phyloP scores from a whole-genome alignment of 2,888 invertebrate genomes.

The Andrena hattorfiana region DNA sequence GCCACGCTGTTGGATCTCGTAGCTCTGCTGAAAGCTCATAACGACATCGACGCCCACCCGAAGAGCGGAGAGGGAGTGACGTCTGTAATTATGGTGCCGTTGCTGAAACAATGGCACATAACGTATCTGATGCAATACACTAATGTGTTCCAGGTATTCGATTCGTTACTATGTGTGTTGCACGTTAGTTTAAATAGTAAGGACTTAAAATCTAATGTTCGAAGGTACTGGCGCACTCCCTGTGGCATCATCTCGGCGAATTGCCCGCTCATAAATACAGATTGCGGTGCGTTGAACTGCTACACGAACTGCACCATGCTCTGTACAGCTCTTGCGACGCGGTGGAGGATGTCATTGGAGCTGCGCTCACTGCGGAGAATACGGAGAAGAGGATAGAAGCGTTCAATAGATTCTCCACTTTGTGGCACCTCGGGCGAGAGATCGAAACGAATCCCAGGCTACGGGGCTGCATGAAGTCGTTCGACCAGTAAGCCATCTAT shows the following conservation, averaged over 20 bases:
- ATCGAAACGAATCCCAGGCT: conserved; percentile 86
- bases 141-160: conserved; percentile 88
- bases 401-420: conserved; percentile 88
- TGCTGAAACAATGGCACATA: conserved; percentile 89
- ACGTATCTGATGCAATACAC: conserved; percentile 89
- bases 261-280: conserved; percentile 87
- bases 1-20: conserved; percentile 91
- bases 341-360: conserved; percentile 91
- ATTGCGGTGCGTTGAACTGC: conserved; percentile 88
- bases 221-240: conserved; percentile 88
- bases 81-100: conserved; percentile 90
- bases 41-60: conserved; percentile 79
- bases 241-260: conserved; percentile 90
- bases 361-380: conserved; percentile 84
- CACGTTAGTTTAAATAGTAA: background rate
- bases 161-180: background rate
- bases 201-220: conserved; percentile 66
- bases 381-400: conserved; percentile 86
- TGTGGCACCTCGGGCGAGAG: conserved; percentile 93
- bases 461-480: conserved; percentile 86
- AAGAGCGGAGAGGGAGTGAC: conserved; percentile 86
- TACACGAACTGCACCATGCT: conserved; percentile 91
- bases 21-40: conserved; percentile 87
- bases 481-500: conserved; percentile 86
- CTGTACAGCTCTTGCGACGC: conserved; percentile 85